Percentiles rank a stretch among this genome's conserved stretches.
phyloP scores from a whole-genome alignment of 2,888 invertebrate genomes.

The Achlya flavicornis region DNA sequence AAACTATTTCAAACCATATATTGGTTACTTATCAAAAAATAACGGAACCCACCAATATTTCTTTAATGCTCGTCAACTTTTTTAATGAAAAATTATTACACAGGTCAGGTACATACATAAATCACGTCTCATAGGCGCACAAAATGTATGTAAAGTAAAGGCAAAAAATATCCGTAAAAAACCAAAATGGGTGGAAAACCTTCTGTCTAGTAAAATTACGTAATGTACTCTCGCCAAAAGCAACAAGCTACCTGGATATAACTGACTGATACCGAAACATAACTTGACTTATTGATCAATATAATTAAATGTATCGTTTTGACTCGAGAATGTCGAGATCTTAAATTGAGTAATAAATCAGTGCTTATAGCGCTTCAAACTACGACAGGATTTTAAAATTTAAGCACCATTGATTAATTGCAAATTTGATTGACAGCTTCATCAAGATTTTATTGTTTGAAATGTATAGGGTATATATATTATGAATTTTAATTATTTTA shows the following conservation, averaged over 20 bases:
- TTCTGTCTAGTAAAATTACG: too few species aligned
- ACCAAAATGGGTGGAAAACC: too few species aligned
- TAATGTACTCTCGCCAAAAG: not conserved
- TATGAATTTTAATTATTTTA: slow-evolving; percentile 23
- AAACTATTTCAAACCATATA: too few species aligned
- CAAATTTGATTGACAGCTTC: slow-evolving; percentile 36
- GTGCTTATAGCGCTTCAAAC: not conserved
- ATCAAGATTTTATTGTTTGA: slow-evolving; percentile 25
- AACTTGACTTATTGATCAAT: not conserved
- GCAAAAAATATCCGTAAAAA: too few species aligned
- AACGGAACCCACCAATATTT: too few species aligned
- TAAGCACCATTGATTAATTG: slow-evolving; percentile 22
- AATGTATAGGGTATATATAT: not conserved
- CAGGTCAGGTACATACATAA: too few species aligned
- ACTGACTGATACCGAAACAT: not conserved
- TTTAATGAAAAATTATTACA: too few species aligned
- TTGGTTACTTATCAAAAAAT: too few species aligned
- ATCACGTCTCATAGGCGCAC: too few species aligned
- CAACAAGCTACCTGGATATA: not conserved
- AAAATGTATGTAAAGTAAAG: too few species aligned
- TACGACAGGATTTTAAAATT: not conserved
- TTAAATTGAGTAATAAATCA: slow-evolving; percentile 3
- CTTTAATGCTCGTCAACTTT: too few species aligned
- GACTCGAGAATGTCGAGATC: not conserved
- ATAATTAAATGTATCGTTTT: not conserved